These are phyloP conservation scores for Podarcis muralis DNA, from an alignment of 2,113 vertebrate species.

Conservation along the genomic window DNA sequence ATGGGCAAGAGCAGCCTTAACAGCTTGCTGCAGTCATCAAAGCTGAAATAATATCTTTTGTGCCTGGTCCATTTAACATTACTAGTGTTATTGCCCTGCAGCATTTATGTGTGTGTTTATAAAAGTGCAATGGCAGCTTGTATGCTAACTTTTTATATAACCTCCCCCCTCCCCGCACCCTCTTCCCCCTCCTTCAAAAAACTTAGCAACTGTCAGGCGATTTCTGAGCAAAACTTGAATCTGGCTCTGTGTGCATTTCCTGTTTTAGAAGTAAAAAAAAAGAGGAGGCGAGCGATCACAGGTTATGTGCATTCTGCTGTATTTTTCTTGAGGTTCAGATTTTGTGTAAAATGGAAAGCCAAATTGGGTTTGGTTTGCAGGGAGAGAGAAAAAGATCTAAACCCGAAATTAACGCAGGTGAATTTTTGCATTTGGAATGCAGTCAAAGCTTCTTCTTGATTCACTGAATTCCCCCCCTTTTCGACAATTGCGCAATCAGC, in stretches of 20 bases:
- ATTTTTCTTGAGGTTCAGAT: not conserved
- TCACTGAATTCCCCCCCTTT: too few species aligned
- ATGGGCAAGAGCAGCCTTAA: not conserved
- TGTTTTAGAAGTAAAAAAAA: not conserved
- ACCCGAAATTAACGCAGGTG: too few species aligned
- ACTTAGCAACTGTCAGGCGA: not conserved
- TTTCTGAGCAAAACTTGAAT: not conserved
- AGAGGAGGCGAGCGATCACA: not conserved
- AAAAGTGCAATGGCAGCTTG: not conserved
- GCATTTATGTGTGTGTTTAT: rapidly evolving
- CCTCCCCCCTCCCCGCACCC: not conserved
- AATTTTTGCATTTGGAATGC: too few species aligned
- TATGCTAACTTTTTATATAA: not conserved
- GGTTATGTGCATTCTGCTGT: too few species aligned
- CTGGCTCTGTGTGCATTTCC: not conserved
- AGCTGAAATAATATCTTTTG: slow-evolving; percentile 16
- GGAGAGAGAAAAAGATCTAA: too few species aligned
- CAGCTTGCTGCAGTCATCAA: slow-evolving; percentile 34
- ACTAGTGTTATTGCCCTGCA: not conserved
- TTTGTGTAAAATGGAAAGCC: not conserved
- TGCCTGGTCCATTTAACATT: slow-evolving; percentile 1
- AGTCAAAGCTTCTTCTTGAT: too few species aligned
- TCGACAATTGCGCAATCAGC: too few species aligned
- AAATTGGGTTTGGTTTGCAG: not conserved
- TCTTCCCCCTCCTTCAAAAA: too few species aligned